Percentiles rank a stretch among this genome's conserved stretches.
Evolutionary conservation across 2,888 invertebrate species (phyloP).

Genomic region (Ochropacha duplaris): DNA sequence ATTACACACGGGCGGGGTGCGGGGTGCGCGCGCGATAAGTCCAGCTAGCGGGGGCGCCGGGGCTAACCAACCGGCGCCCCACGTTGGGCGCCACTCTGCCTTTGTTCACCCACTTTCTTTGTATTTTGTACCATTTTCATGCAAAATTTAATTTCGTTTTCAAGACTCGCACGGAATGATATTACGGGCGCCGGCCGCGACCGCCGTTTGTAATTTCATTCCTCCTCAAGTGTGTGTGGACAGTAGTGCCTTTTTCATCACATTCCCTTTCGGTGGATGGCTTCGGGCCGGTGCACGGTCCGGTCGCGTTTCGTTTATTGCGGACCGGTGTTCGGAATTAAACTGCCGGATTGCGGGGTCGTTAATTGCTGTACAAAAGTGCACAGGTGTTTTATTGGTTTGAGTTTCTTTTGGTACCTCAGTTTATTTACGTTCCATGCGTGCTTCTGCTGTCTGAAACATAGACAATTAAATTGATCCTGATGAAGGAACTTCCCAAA

Average conservation of each 20-base stretch:
- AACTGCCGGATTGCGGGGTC: slow-evolving; percentile 72
- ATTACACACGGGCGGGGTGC: slow-evolving; percentile 62
- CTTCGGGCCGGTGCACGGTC: slow-evolving; percentile 35
- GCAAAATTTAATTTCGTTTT: slow-evolving; percentile 83
- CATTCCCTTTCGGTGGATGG: slow-evolving; percentile 78
- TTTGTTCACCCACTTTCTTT: slow-evolving; percentile 80
- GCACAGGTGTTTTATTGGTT: slow-evolving; percentile 67
- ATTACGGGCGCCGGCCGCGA: slow-evolving; percentile 71
- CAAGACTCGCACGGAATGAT: slow-evolving; percentile 82
- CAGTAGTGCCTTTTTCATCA: slow-evolving; percentile 79
- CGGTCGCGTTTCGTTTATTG: slow-evolving; percentile 71
- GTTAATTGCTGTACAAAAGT: slow-evolving; percentile 78
- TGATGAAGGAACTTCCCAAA: background rate
- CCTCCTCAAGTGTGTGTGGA: slow-evolving; percentile 80
- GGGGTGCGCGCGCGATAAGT: slow-evolving; percentile 50
- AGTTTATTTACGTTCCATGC: slow-evolving; percentile 5
- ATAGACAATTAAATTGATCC: background rate
- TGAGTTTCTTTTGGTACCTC: slow-evolving; percentile 1
- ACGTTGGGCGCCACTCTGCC: slow-evolving; percentile 63
- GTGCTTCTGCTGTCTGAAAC: background rate
- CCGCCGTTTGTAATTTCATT: slow-evolving; percentile 76
- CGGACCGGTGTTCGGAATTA: slow-evolving; percentile 73
- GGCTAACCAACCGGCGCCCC: slow-evolving; percentile 69
- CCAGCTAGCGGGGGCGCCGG: slow-evolving; percentile 43
- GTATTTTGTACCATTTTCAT: slow-evolving; percentile 81